Evolutionary conservation across 2,888 invertebrate genomes (phyloP), one percentile per base, ranked within the genome.

Genomic region (Antitype chi): DNA sequence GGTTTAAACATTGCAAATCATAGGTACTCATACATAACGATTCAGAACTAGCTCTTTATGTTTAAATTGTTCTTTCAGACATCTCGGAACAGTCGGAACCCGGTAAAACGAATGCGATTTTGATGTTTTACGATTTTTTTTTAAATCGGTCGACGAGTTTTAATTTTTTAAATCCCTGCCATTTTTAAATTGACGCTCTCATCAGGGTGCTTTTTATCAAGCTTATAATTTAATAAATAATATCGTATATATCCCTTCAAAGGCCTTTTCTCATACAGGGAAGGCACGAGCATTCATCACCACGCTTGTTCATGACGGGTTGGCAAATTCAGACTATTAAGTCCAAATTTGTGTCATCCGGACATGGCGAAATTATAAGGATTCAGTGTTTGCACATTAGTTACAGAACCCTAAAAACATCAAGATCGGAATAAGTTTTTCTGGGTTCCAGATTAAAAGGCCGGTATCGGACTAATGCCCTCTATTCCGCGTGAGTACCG

Each of bases 61-160:
- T 49, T 67, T 28, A 28, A 52, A 52, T 28, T 52, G 67, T 67
- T 67, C 9, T 67, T 32, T 67, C 67, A 32, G 52, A 32, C 3
- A 23, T 52, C 25, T 67, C 28, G 67, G 23, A 32, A 52, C 23
- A 28, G 20, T 67, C 28, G 67, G 23, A 32, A 52, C 23, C 52
- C 23, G 23, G 23, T 17, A 52, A 52, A 52, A 32, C 49, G 28
- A 52, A 67, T 52, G 5, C 62, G 28, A 49, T 13, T 28, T 66
- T 20, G 20, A 49, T 15, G 25, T 13, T 20, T 47, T 11, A 43
- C 11, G 9, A 1, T 43, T 43, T 17, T 47, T 47, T 47, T 43
- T n/a, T 15, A 28, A 60, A 0, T 17, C 20, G 7, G 52, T 17
- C 20, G 9, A 1, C 0, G 59, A 28, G 4, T 28, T 59, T 4